A percentile compares a stretch with the other conserved stretches of the same genome.
Evolutionary conservation across 2,797 vertebrate genomes (phyloP).

Genomic region (Prunella strophiata): DNA sequence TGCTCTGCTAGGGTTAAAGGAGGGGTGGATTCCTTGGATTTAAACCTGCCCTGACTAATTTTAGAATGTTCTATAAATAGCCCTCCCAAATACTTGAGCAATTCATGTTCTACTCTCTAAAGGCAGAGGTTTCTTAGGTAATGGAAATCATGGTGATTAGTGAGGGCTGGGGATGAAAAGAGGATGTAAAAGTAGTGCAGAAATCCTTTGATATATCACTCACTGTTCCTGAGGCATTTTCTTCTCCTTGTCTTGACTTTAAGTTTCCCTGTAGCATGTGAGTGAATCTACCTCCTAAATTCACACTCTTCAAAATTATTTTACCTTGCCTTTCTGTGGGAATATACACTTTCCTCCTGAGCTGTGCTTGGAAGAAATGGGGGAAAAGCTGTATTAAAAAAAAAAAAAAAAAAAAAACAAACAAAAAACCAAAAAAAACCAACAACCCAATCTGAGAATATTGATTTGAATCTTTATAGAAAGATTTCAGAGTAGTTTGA

Average conservation of each 20-base stretch:
- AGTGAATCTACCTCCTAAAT: not conserved
- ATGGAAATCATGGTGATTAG: conserved; percentile 47
- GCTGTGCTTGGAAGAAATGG: not conserved
- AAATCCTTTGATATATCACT: conserved; percentile 47
- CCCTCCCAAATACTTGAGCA: not conserved
- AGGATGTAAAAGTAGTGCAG: conserved; percentile 32
- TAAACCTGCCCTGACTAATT: not conserved
- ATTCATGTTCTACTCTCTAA: not conserved
- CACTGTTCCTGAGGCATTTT: not conserved
- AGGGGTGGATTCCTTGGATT: not conserved
- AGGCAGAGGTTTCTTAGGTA: conserved; percentile 23
- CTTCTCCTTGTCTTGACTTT: conserved; percentile 24
- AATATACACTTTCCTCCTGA: not conserved
- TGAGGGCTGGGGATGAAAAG: conserved; percentile 24
- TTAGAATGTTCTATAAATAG: conserved; percentile 2
- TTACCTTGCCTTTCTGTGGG: not conserved
- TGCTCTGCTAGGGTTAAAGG: not conserved
- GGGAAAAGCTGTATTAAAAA: not conserved
- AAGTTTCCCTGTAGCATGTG: not conserved
- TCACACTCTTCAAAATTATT: not conserved
- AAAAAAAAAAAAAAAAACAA: not conserved
- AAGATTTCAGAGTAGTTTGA: not conserved
- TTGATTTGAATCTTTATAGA: not conserved
- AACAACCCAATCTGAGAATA: not conserved
- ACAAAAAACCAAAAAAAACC: too few species aligned